phyloP scores from a whole-genome alignment of 2,797 vertebrate genomes.

The Propithecus deckenii region DNA sequence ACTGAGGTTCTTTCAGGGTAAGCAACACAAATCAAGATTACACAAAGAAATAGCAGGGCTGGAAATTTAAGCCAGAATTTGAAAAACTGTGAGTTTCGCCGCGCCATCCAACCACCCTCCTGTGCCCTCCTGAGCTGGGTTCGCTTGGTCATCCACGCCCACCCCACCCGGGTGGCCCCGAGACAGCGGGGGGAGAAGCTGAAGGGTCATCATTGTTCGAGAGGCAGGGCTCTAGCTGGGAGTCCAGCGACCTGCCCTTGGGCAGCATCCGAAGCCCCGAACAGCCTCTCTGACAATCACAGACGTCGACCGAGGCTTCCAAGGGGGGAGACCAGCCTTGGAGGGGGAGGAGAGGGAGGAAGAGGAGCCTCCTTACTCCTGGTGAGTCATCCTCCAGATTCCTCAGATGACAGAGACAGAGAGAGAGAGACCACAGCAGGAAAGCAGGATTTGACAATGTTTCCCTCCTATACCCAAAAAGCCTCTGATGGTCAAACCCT shows the following conservation, averaged over 20 bases:
- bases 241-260: not conserved
- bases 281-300: not conserved
- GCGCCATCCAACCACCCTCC: not conserved
- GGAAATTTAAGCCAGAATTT: not conserved
- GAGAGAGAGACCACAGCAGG: not conserved
- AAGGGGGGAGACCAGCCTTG: not conserved
- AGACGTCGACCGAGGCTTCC: not conserved
- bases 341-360: not conserved
- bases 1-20: not conserved
- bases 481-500: not conserved
- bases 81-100: not conserved
- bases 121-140: not conserved
- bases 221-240: not conserved
- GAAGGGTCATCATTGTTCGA: constrained; percentile 41
- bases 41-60: not conserved
- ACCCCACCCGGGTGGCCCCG: not conserved
- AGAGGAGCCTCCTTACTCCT: not conserved
- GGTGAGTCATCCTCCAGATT: not conserved
- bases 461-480: not conserved
- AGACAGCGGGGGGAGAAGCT: not conserved
- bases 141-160: not conserved
- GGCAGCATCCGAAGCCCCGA: not conserved
- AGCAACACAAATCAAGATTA: not conserved
- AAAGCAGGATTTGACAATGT: not conserved
- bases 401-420: not conserved